Conservation (phyloP, 1,140 invertebrate species). For the Adelges cooleyi region DNA sequence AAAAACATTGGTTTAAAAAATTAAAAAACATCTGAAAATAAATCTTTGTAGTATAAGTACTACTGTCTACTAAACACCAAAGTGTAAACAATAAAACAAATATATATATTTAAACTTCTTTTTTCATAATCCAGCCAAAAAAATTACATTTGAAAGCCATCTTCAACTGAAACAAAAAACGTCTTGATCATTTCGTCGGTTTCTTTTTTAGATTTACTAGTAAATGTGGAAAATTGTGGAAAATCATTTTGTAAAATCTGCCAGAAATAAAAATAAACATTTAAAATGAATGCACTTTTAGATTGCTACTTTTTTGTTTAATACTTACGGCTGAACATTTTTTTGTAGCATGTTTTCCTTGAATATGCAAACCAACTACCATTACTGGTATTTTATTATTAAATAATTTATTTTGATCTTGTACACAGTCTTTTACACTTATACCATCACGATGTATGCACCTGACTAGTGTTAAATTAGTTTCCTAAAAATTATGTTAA, state of each 20-base stretch:
- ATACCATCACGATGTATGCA: neutral
- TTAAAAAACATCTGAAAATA: too few species aligned
- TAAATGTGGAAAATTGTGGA: neutral
- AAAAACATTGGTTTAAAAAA: too few species aligned
- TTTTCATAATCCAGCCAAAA: too few species aligned
- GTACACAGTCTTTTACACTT: neutral
- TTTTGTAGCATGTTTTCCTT: neutral
- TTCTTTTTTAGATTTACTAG: conserved; percentile 3
- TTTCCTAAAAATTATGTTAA: neutral
- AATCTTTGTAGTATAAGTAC: too few species aligned
- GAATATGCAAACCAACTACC: neutral
- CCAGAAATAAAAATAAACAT: neutral
- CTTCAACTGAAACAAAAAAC: neutral
- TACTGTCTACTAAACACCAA: too few species aligned
- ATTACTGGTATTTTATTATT: neutral
- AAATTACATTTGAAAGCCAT: conserved; percentile 3
- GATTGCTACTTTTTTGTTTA: neutral
- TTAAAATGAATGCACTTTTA: neutral
- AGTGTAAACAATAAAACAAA: too few species aligned
- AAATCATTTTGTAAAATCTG: conserved; percentile 21
- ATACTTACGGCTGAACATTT: conserved; percentile 15
- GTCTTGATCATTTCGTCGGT: neutral
- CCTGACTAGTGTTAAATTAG: neutral
- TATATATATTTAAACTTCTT: too few species aligned
- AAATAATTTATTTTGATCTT: neutral